Evolutionary conservation across 2,888 invertebrate species (phyloP), one percentile per base, ranked within the genome.

Genomic region (Zhengitettix transpicula): DNA sequence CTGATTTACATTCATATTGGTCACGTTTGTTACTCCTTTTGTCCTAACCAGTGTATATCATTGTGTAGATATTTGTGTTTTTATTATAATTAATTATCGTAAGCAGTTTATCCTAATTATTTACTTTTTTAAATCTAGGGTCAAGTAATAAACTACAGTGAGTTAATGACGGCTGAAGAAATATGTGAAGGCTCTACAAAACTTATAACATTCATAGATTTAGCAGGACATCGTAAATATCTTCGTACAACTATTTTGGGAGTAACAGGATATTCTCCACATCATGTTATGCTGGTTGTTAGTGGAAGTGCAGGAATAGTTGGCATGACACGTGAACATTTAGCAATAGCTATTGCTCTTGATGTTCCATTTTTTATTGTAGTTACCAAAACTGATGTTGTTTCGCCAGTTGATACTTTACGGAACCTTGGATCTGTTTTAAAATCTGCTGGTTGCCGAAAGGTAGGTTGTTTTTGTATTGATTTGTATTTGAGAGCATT

Each of bases 171-270:
- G 0, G 87, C 93, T 0, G 94, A 95, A 70, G 89, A 97, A 66
- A 96, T 98, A 60, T 93, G 93, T 66, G 94, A 95, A 70, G 78
- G 86, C 54, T 94, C 95, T 1, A 87, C 89, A 10, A 97, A 96
- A 74, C 76, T 99, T 42, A 89, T 99, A 0, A 93, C 95, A 0
- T 91, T 96, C 70, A 84, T 98, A 68, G 98, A 99, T 75, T 77
- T 98, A 67, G 97, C 97, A 7, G 98, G 98, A 0, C 96, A 98
- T 75, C 84, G 88, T 66, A 96, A 97, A 72, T 99, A 98, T 71
- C 82, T 97, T 71, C 81, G 90, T 64, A 98, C 98, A 57, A 98
- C 98, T 1, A 84, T 97, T 47, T 89, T 93, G 72, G 98, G 97
- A 0, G 77, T 98, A 47, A 92, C 92, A 8, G 93, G 94, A 0